A percentile compares a stretch with the other conserved stretches of the same genome.
Conservation (phyloP, 2,888 invertebrate genomes). For the Cerceris rybyensis region DNA sequence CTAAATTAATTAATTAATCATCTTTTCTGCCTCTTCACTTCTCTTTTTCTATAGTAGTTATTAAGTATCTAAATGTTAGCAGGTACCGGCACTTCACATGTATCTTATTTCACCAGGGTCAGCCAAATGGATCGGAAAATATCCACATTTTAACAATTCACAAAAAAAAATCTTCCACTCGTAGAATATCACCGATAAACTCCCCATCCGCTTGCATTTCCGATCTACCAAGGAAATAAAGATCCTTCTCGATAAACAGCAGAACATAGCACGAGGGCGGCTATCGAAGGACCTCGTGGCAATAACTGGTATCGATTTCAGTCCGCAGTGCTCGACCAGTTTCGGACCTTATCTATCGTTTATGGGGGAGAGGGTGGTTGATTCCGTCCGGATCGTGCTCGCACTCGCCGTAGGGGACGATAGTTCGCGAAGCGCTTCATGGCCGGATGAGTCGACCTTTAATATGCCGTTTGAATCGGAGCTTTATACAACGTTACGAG, state of each 20-base stretch:
- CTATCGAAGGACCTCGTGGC: constrained; percentile 22
- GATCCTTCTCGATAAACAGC: constrained; percentile 24
- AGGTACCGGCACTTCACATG: no score
- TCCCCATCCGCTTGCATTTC: neutral
- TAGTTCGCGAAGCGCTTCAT: constrained; percentile 69
- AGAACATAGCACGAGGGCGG: constrained; percentile 26
- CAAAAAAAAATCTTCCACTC: neutral
- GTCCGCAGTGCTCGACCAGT: constrained; percentile 25
- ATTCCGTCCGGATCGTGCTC: constrained; percentile 61
- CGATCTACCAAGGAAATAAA: constrained; percentile 9
- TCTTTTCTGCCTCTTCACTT: no score
- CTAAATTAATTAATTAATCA: no score
- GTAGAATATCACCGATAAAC: constrained; percentile 1
- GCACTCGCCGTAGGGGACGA: constrained; percentile 67
- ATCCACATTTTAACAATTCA: neutral
- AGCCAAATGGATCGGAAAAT: no score
- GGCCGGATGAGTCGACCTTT: constrained; percentile 75
- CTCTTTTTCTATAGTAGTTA: no score
- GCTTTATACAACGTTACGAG: constrained; percentile 74
- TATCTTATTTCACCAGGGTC: no score
- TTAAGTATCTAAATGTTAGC: no score
- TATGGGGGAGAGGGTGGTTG: constrained; percentile 61
- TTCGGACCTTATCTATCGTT: constrained; percentile 66
- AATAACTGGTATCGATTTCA: constrained; percentile 53
- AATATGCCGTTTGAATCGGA: constrained; percentile 79